A percentile compares a stretch with the other conserved stretches of the same genome.
Evolutionary conservation across 2,797 vertebrate genomes (phyloP).

Genomic region (Gymnothorax reevesii): DNA sequence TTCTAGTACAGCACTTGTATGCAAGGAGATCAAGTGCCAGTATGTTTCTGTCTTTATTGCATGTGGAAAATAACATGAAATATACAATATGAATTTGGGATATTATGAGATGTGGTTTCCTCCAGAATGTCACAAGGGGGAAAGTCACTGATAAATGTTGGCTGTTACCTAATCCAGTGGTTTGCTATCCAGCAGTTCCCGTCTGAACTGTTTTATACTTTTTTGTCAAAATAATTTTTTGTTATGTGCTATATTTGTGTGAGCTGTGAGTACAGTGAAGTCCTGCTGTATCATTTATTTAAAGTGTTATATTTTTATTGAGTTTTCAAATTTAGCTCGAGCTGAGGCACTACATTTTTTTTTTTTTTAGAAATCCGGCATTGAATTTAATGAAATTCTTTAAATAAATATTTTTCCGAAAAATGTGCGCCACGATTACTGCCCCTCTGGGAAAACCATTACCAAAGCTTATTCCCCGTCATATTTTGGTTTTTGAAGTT

Average conservation of each 20-base stretch:
- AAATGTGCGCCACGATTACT: too few species aligned
- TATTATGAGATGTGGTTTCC: slow-evolving; percentile 4
- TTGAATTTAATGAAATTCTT: too few species aligned
- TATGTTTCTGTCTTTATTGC: slow-evolving; percentile 2
- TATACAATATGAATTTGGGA: background rate
- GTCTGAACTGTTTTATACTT: slow-evolving; percentile 12
- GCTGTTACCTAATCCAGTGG: background rate
- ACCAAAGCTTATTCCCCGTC: too few species aligned
- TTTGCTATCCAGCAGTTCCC: background rate
- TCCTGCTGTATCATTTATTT: background rate
- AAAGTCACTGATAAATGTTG: slow-evolving; percentile 12
- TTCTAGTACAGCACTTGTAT: slow-evolving; percentile 19
- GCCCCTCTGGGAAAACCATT: too few species aligned
- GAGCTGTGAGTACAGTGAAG: background rate
- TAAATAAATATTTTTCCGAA: too few species aligned
- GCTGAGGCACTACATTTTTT: background rate
- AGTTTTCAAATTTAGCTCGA: background rate
- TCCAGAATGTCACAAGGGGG: slow-evolving; percentile 2
- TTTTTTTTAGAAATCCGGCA: too few species aligned
- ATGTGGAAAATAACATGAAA: slow-evolving; percentile 6
- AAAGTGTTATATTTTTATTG: background rate
- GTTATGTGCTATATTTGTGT: background rate
- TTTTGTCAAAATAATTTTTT: background rate
- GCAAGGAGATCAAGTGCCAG: background rate
- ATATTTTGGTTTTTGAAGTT: too few species aligned